These are phyloP conservation scores for Folsomia manolachei DNA, from an alignment of 2,888 invertebrate species.

Conservation along the genomic window DNA sequence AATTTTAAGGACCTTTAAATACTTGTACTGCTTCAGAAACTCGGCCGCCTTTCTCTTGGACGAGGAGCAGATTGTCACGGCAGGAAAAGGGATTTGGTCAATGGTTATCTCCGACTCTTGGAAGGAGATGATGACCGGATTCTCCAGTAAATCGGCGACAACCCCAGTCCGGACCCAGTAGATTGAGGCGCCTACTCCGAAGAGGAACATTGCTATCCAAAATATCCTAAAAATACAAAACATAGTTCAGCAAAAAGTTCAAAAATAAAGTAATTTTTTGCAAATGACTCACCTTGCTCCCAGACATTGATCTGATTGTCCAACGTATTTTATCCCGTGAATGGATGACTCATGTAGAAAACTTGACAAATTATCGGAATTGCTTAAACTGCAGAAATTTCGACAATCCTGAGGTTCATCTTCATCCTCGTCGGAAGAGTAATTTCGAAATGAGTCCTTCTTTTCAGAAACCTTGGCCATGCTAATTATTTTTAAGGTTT, in stretches of 20 bases:
- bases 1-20: too few relatives aligned
- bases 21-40: too few relatives aligned
- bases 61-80: constrained; percentile 18
- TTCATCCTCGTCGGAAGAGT: too few relatives aligned
- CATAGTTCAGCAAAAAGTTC: too few relatives aligned
- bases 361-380: too few relatives aligned
- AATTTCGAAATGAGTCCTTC: too few relatives aligned
- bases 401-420: too few relatives aligned
- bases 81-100: constrained; percentile 25
- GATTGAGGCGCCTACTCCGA: not conserved
- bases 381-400: too few relatives aligned
- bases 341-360: constrained; percentile 8
- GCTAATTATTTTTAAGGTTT: too few relatives aligned
- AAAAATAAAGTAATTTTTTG: not conserved
- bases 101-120: constrained; percentile 2
- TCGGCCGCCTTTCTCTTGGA: not conserved
- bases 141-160: not conserved
- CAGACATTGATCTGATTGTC: constrained; percentile 25
- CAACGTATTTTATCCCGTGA: constrained; percentile 39
- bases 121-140: constrained; percentile 16
- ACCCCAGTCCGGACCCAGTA: not conserved
- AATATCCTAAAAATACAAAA: too few relatives aligned
- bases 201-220: not conserved
- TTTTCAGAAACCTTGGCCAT: too few relatives aligned
- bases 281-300: too few relatives aligned